phyloP scores from a whole-genome alignment of 64 coral and sea anemone genomes.

The Pachyseris speciosa region DNA sequence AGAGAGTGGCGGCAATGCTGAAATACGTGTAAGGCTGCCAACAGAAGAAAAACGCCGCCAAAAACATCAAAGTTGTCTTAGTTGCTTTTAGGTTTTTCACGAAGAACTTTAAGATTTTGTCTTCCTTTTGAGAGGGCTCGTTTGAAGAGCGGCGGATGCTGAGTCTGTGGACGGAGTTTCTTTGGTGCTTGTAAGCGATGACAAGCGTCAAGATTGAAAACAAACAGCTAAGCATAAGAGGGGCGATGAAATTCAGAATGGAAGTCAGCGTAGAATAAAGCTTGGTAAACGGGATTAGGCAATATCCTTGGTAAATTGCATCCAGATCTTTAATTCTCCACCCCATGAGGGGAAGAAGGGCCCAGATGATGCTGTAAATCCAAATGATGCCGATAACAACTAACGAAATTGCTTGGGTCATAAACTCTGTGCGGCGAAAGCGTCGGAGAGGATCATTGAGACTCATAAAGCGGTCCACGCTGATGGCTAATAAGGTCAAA shows the following conservation, averaged over 20 bases:
- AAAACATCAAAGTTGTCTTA: constrained; percentile 67
- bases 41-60: constrained; percentile 49
- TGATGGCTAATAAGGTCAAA: constrained; percentile 34
- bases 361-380: constrained; percentile 36
- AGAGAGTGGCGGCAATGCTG: constrained; percentile 13
- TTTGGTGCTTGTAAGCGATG: neutral
- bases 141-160: neutral
- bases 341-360: constrained; percentile 18
- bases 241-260: constrained; percentile 19
- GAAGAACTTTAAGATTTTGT: too few species aligned
- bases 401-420: constrained; percentile 35
- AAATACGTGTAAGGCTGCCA: constrained; percentile 45
- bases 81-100: constrained; percentile 49
- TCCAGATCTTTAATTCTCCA: neutral
- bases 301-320: neutral
- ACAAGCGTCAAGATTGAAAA: constrained; percentile 49
- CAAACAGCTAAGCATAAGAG: constrained; percentile 18
- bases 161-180: neutral
- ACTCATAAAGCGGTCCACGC: constrained; percentile 44
- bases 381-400: constrained; percentile 34
- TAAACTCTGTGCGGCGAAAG: constrained; percentile 46
- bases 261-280: neutral
- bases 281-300: neutral
- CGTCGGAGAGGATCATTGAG: constrained; percentile 56
- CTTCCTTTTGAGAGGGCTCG: too few species aligned